Percentiles rank a stretch among this genome's conserved stretches.
These are phyloP conservation scores for Huso huso DNA, from an alignment of 2,797 vertebrate species.

Conservation along the genomic window DNA sequence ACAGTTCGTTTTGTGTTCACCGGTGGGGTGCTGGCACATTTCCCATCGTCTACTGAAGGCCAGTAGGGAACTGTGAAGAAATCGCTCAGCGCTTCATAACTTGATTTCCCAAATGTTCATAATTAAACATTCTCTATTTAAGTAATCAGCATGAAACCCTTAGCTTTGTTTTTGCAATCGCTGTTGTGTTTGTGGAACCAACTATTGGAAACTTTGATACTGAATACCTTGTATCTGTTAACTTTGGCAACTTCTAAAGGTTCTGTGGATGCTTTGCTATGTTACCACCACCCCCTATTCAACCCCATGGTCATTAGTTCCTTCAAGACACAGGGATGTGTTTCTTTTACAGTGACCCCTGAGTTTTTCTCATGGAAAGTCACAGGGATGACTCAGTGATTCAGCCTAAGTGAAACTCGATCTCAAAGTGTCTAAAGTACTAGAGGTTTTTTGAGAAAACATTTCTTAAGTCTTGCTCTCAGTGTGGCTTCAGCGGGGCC, in stretches of 20 bases:
- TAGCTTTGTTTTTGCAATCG: constrained; percentile 80
- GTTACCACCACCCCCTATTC: constrained; percentile 64
- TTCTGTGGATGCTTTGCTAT: constrained; percentile 80
- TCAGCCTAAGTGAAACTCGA: constrained; percentile 71
- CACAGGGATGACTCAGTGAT: constrained; percentile 70
- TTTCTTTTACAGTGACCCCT: constrained; percentile 52
- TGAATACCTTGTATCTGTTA: constrained; percentile 87
- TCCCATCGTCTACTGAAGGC: constrained; percentile 55
- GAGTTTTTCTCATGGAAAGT: constrained; percentile 54
- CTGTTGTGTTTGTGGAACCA: constrained; percentile 88
- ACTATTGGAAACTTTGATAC: constrained; percentile 94
- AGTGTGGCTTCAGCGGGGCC: constrained; percentile 43
- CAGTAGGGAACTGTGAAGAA: constrained; percentile 58
- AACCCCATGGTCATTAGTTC: constrained; percentile 58
- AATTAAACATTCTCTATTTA: constrained; percentile 92
- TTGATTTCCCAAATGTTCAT: constrained; percentile 85
- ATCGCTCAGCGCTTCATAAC: constrained; percentile 63
- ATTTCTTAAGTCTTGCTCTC: constrained; percentile 67
- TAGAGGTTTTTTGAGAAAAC: constrained; percentile 90
- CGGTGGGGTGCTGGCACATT: constrained; percentile 52
- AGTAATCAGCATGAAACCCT: constrained; percentile 84
- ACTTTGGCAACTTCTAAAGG: constrained; percentile 80
- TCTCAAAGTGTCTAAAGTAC: constrained; percentile 74
- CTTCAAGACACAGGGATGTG: constrained; percentile 62
- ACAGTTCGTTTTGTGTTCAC: constrained; percentile 15